Base-by-base conservation (phyloP, 1,140 invertebrate species). In the Brachionus paranguensis region DNA sequence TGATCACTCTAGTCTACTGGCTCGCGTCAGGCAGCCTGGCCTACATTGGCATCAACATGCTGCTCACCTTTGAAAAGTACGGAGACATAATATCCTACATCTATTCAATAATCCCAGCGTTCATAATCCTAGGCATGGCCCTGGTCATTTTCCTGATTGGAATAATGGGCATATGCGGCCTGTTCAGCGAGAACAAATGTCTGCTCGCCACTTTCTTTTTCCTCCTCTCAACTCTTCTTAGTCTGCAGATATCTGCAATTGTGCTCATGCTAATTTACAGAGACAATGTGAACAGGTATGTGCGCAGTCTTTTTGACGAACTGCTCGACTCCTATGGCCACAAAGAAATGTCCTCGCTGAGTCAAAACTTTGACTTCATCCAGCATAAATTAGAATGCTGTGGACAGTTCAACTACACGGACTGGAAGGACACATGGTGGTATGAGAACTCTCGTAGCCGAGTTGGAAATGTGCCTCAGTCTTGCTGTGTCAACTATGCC, bases 391-490 rank as follows among this genome's bases (percentile, higher is more conserved):
- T 79, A 4, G 55, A 79, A 11, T 79, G 76, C 24, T 79, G 76
- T 55, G 76, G 76, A 0, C 47, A 79, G n/a, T 79, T 24, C 29
- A 79, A 79, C 41, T 79, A 79, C 20, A 79, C 43, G 10, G 76
- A 79, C 41, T 79, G 76, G 76, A 55, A 79, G 20, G 20, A 79
- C n/a, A 79, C 76, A 8, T 79, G 76, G 76, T 79, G 76, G 76
- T 79, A 79, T 41, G 50, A 79, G 11, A 55, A 55, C 45, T 50
- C 76, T 3, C 24, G 55, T 8, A 20, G 27, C 41, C n/a, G 76
- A 5, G 45, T 60, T 10, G 76, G 76, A 12, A 79, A 29, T 64
- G 55, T 79, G 29, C 76, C 76, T 20, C 76, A 79, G 50, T 79
- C 76, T 20, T 79, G 76, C 27, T 79, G 76, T 53, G 76, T 24